These are phyloP conservation scores for Alca torda DNA, from an alignment of 2,797 vertebrate genomes.

Conservation along the genomic window DNA sequence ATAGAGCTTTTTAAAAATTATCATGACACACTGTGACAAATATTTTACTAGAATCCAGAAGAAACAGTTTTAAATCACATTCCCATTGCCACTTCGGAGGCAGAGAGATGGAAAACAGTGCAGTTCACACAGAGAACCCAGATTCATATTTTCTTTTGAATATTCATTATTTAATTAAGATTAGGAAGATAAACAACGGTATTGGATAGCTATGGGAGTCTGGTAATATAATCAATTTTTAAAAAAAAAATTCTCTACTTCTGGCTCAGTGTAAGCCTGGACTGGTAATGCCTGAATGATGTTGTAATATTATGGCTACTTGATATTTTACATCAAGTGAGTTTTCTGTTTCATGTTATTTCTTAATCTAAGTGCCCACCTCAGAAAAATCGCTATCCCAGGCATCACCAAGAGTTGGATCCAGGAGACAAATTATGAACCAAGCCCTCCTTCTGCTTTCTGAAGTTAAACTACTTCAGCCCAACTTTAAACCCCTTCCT, in stretches of 20 bases:
- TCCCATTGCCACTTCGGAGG: slow-evolving; percentile 16
- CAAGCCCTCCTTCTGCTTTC: accelerated
- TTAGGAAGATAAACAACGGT: slow-evolving; percentile 54
- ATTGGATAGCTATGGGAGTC: slow-evolving; percentile 12
- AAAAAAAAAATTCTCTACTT: neutral
- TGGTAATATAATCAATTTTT: neutral
- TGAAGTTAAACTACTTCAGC: neutral
- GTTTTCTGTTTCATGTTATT: neutral
- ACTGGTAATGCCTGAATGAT: neutral
- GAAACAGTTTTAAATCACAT: slow-evolving; percentile 48
- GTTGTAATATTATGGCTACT: neutral
- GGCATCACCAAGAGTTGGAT: neutral
- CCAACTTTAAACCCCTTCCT: neutral
- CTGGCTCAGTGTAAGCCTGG: neutral
- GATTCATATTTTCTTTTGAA: slow-evolving; percentile 55
- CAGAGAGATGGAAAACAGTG: neutral
- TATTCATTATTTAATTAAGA: slow-evolving; percentile 66
- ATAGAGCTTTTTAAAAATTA: slow-evolving; percentile 56
- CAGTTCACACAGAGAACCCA: neutral
- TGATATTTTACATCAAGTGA: neutral
- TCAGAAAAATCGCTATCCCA: neutral
- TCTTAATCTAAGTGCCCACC: neutral
- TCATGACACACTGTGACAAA: slow-evolving; percentile 45
- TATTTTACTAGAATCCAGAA: slow-evolving; percentile 51
- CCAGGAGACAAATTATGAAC: neutral